Evolutionary conservation across 2,888 invertebrate genomes (phyloP).

Genomic region (Monoplex corrugatus): DNA sequence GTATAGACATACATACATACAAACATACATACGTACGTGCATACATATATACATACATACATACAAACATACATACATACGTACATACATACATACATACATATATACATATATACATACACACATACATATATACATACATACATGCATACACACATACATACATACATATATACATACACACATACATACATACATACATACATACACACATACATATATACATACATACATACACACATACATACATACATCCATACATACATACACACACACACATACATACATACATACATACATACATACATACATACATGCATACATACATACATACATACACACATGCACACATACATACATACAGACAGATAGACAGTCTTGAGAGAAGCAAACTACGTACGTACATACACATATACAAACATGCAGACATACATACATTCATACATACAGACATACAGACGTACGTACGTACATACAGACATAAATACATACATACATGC

Average conservation of each 20-base stretch:
- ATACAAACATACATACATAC: too few relatives aligned
- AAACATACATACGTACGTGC: too few relatives aligned
- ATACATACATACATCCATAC: background rate
- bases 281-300: background rate
- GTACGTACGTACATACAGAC: background rate
- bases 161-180: background rate
- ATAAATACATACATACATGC: too few relatives aligned
- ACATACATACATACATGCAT: background rate
- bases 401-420: background rate
- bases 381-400: too few relatives aligned
- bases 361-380: too few relatives aligned
- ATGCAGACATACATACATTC: background rate
- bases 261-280: background rate
- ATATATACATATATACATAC: background rate
- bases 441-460: background rate
- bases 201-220: background rate
- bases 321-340: background rate
- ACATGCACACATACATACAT: slow-evolving; percentile 13
- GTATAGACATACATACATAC: too few relatives aligned
- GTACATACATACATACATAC: too few relatives aligned
- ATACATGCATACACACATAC: background rate
- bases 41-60: too few relatives aligned
- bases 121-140: background rate
- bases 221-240: background rate
- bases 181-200: background rate